Conservation (phyloP, 2,797 vertebrate genomes). For the Nyctibius grandis region DNA sequence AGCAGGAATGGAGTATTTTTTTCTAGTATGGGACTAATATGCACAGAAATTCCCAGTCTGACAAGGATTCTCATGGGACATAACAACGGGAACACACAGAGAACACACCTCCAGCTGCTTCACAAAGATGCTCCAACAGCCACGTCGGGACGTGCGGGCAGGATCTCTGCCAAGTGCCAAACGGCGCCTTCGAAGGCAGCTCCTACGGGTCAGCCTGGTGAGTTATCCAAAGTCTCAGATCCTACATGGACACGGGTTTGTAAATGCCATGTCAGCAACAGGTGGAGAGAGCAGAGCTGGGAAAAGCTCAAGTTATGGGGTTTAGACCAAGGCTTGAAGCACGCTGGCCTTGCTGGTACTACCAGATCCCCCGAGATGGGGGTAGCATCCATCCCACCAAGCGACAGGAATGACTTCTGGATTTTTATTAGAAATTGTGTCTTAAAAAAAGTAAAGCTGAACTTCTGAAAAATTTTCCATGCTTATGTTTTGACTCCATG, state of each 20-base stretch:
- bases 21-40: neutral
- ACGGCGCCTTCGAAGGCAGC: neutral
- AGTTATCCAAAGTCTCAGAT: neutral
- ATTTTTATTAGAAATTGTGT: neutral
- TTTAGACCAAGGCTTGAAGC: neutral
- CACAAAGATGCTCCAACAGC: neutral
- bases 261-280: neutral
- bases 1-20: neutral
- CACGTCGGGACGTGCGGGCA: rapidly evolving
- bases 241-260: rapidly evolving
- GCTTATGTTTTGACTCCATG: rapidly evolving
- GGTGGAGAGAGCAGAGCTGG: neutral
- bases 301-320: rapidly evolving
- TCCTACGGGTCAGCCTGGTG: neutral
- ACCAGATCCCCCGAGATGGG: rapidly evolving
- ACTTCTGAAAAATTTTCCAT: neutral
- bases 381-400: neutral
- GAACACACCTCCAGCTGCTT: neutral
- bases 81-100: rapidly evolving
- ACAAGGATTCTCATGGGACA: neutral
- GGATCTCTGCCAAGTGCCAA: neutral
- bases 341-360: neutral
- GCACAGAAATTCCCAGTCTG: neutral
- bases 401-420: neutral
- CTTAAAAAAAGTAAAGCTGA: neutral